Percentiles rank a stretch among this genome's conserved stretches.
Evolutionary conservation across 2,797 vertebrate genomes (phyloP).

Genomic region (Ara ararauna): DNA sequence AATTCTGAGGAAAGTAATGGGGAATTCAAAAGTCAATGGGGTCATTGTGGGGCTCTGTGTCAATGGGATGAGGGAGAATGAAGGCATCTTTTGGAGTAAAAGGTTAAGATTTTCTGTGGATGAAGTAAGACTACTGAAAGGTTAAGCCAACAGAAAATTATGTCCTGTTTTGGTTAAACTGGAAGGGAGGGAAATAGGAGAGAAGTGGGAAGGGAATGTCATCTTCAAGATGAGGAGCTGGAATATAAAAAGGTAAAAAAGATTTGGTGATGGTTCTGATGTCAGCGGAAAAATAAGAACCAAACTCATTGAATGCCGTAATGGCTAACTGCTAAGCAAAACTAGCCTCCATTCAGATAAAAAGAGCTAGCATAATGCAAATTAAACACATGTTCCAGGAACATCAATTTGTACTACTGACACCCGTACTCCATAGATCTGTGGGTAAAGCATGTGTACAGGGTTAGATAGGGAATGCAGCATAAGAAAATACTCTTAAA

Average conservation of each 20-base stretch:
- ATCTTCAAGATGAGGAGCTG: neutral
- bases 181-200: neutral
- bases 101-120: conserved; percentile 40
- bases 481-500: neutral
- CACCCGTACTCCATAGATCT: neutral
- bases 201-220: neutral
- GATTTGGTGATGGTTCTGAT: neutral
- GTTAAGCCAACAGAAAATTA: conserved; percentile 37
- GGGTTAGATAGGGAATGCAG: neutral
- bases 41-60: conserved; percentile 29
- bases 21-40: conserved; percentile 40
- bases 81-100: conserved; percentile 25
- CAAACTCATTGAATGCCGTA: neutral
- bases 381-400: neutral
- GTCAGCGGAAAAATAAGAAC: neutral
- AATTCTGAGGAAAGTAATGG: conserved; percentile 3
- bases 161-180: neutral
- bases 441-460: neutral
- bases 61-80: neutral
- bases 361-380: neutral
- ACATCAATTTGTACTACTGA: neutral
- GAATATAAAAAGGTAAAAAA: neutral
- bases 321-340: neutral
- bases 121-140: conserved; percentile 33
- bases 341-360: neutral